Base-by-base conservation (phyloP, 2,888 invertebrate species). In the Lamproptera curius region DNA sequence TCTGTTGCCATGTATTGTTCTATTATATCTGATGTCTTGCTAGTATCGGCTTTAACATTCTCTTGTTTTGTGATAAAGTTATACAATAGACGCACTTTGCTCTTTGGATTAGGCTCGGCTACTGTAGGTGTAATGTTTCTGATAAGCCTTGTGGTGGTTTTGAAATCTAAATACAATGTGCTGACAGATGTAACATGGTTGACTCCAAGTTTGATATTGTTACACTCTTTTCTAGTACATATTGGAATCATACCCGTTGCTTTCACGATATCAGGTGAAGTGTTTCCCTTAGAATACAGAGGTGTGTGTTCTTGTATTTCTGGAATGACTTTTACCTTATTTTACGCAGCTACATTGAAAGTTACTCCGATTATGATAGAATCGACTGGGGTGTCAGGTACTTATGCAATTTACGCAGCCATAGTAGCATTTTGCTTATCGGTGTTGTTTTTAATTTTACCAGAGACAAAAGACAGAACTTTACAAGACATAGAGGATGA, bases 401-500 rank as follows among this genome's bases (percentile, higher is more conserved):
- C 61, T 0, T 73, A 61, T 50, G 51, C 53, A 8, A 58, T 63
- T 8, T 70, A 62, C 35, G 54, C 42, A 5, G 17, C 16, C 1
- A 31, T 50, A 23, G 46, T 54, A 16, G 1, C 11, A 1, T 13
- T 50, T 1, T 46, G 45, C 52, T 51, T 67, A 2, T 15, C 54
- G 2, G 6, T 61, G 11, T 47, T 71, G 17, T 63, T 54, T 44
- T 59, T 46, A 26, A 47, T 65, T 16, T 34, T 72, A 16, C 70
- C 70, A 14, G 72, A 72, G 49, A 72, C 71, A 0, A 72, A 70
- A 45, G 65, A 66, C 45, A 69, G 51, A 36, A 62, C 66, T 0
- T 52, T 72, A 16, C 63, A 65, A 40, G 61, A 70, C n/a, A 69
- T 72, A 28, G 70, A 71, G 40, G 53, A 63, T 55, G 61, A 65